Percentiles rank a stretch among this genome's conserved stretches.
These are phyloP conservation scores for Sphyrna mokarran DNA, from an alignment of 2,113 vertebrate species.

Conservation along the genomic window DNA sequence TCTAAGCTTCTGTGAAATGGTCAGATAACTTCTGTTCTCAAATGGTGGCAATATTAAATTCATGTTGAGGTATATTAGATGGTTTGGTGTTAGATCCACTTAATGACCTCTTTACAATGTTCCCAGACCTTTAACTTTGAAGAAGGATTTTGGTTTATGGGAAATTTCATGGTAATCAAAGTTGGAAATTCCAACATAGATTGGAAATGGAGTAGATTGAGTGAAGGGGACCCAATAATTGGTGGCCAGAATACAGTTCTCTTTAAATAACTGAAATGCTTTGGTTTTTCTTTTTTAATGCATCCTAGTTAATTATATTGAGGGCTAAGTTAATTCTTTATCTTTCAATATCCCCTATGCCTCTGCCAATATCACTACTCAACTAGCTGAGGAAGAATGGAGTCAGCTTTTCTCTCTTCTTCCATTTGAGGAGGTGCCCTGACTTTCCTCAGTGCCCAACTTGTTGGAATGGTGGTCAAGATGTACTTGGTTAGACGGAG, in stretches of 20 bases:
- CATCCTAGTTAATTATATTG: background rate
- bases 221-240: background rate
- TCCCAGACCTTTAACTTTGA: background rate
- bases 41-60: background rate
- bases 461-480: background rate
- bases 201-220: background rate
- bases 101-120: background rate
- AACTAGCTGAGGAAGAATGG: background rate
- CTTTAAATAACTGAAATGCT: background rate
- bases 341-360: background rate
- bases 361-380: background rate
- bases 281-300: background rate
- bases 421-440: background rate
- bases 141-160: background rate
- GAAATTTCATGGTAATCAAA: background rate
- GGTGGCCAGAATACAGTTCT: background rate
- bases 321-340: background rate
- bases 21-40: background rate
- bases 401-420: background rate
- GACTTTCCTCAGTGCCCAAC: background rate
- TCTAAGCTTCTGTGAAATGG: background rate
- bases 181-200: background rate
- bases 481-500: background rate
- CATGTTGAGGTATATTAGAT: background rate
- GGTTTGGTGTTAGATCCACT: background rate